Conservation (phyloP, 2,888 invertebrate genomes). For the Mactromeris polynyma region DNA sequence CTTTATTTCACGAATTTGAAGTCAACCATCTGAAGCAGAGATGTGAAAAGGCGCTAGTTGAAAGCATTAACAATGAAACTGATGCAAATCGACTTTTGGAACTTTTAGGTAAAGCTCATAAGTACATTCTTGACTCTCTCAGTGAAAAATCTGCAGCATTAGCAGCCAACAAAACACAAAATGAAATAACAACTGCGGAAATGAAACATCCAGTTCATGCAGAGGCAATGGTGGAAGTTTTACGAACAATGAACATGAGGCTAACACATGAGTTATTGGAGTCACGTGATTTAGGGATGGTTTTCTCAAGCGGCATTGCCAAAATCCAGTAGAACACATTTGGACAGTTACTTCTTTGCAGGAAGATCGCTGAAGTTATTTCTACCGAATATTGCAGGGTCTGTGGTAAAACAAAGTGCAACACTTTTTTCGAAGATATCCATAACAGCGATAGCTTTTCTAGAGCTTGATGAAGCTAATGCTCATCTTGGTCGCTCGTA, state of each 20-base stretch:
- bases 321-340: no score
- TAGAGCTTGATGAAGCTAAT: no score
- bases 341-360: no score
- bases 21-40: neutral
- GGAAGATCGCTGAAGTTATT: no score
- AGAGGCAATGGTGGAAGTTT: neutral
- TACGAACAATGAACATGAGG: neutral
- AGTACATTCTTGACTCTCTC: neutral
- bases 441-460: no score
- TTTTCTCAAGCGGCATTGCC: neutral
- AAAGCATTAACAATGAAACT: neutral
- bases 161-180: neutral
- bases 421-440: no score
- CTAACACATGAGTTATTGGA: neutral
- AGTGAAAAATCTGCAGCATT: neutral
- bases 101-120: neutral
- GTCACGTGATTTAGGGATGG: no score
- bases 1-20: neutral
- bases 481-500: no score
- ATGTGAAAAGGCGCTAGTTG: slow-evolving; percentile 10
- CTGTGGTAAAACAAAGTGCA: no score
- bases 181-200: neutral
- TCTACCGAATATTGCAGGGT: no score
- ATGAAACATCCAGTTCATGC: neutral
- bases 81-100: neutral